Evolutionary conservation across 2,888 invertebrate genomes (phyloP), one percentile per base, ranked within the genome.

Genomic region (Tetanocera ferruginea): DNA sequence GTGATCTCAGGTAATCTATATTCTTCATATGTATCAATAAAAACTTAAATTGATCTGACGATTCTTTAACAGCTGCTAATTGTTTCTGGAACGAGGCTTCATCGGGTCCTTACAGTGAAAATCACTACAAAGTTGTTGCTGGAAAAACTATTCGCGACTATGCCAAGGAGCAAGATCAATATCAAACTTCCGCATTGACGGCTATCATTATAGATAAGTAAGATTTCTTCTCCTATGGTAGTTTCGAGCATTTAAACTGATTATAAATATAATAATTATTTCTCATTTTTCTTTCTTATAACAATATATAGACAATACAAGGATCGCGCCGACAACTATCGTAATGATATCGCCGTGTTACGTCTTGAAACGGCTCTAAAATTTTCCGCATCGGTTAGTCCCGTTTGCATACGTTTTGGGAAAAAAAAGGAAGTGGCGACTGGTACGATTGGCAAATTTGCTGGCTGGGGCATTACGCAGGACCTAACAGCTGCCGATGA

Each of bases 311-410:
- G n/a, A n/a, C n/a, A n/a, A n/a, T n/a, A n/a, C n/a, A n/a, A n/a
- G n/a, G n/a, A n/a, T n/a, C n/a, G n/a, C n/a, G n/a, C 69, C 14
- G 83, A 82, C 8, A 80, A 82, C 11, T 88, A 83, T 73, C 75
- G 78, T 34, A 80, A 81, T 8, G 90, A 90, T 81, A 85, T 90
- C 70, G 89, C 89, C 0, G 73, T 90, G 5, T 43, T 90, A 14
- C 80, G 87, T n/a, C 78, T 89, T 25, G 81, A 82, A 55, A 80
- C 81, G n/a, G 67, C 79, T 17, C 85, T 90, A 51, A 78, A 75
- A 14, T 84, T 87, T 52, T 84, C 87, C 2, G 79, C 81, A 51
- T 83, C 86, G 14, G 87, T 90, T 8, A 87, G 86, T 76, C 88
- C 89, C 19, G 86, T 90, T 11, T 90, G 90, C 80, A 66, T 74